Conservation (phyloP, 2,797 vertebrate species). For the Tenualosa ilisha region DNA sequence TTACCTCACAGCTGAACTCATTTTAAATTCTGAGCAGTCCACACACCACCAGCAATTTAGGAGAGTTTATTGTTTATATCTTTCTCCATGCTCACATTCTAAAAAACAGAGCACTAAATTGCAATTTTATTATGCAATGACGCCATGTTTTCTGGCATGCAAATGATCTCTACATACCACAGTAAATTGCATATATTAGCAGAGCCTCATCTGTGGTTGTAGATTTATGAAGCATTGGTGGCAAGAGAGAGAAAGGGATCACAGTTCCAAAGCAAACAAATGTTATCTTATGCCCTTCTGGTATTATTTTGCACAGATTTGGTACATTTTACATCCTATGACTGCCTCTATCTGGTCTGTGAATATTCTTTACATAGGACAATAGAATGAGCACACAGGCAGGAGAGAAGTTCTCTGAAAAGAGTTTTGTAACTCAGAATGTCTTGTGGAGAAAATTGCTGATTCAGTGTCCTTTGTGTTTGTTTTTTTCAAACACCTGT, state of each 20-base stretch:
- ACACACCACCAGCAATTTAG: background rate
- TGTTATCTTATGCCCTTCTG: background rate
- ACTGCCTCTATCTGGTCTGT: background rate
- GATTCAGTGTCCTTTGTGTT: background rate
- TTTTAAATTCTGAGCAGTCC: background rate
- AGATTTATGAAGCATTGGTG: background rate
- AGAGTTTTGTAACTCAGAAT: background rate
- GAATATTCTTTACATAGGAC: background rate
- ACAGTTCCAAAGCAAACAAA: background rate
- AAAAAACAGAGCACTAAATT: background rate
- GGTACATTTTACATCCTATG: background rate
- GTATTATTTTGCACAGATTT: background rate
- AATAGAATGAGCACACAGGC: background rate
- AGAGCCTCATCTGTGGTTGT: background rate
- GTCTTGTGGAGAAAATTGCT: background rate
- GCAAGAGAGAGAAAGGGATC: background rate
- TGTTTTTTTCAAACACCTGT: background rate
- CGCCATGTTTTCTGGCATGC: background rate
- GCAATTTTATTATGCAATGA: background rate
- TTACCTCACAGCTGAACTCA: background rate
- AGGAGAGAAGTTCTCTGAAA: background rate
- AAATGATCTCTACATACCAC: background rate
- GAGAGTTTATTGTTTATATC: background rate
- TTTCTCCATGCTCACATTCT: background rate
- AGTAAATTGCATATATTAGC: conserved; percentile 2